Percentiles rank a stretch among this genome's conserved stretches.
phyloP scores from a whole-genome alignment of 2,113 vertebrate species.

The Scomber scombrus region DNA sequence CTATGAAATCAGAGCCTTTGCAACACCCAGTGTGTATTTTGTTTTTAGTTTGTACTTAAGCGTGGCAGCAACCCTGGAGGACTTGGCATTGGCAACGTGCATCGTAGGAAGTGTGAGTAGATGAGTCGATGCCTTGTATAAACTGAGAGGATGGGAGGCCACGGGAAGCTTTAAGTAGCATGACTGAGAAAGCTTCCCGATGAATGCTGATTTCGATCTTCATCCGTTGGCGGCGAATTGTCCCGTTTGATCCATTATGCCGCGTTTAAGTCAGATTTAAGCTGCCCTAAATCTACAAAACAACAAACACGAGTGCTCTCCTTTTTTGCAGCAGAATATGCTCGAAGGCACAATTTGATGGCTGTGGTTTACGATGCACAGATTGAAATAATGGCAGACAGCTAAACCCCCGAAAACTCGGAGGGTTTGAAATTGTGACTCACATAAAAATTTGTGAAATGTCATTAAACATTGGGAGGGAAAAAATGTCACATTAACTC shows the following conservation, averaged over 20 bases:
- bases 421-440: constrained; percentile 33
- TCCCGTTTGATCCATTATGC: constrained; percentile 53
- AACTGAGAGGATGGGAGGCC: constrained; percentile 44
- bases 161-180: constrained; percentile 45
- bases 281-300: constrained; percentile 44
- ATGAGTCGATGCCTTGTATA: constrained; percentile 56
- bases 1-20: not conserved
- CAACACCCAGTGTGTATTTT: constrained; percentile 6
- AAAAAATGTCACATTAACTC: constrained; percentile 25
- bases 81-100: constrained; percentile 37
- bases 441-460: constrained; percentile 39
- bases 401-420: constrained; percentile 40
- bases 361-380: constrained; percentile 50
- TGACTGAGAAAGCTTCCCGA: constrained; percentile 49
- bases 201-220: constrained; percentile 65
- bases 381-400: constrained; percentile 49
- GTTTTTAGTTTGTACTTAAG: constrained; percentile 22
- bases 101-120: constrained; percentile 20
- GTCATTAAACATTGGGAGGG: constrained; percentile 40
- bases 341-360: constrained; percentile 65
- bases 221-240: constrained; percentile 35
- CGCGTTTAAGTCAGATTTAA: constrained; percentile 45
- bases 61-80: constrained; percentile 34
- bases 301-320: constrained; percentile 51
- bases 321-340: constrained; percentile 24